Base-by-base conservation (phyloP, 1,140 invertebrate species). In the Helicoverpa zea region DNA sequence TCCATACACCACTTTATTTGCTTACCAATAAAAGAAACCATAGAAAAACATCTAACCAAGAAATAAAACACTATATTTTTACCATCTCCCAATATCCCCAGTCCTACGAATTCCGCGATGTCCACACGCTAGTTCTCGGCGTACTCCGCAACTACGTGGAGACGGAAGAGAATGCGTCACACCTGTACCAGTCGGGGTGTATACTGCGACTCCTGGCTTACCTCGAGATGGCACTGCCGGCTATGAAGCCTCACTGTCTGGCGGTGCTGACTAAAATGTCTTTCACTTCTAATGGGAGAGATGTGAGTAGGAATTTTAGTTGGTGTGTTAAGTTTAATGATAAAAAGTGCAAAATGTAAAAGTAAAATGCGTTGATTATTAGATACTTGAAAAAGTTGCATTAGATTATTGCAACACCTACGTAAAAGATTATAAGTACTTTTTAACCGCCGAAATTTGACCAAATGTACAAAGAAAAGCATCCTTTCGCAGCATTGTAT, bases 201-300 rank as follows among this genome's bases (percentile, higher is more conserved):
- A 90, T 94, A 1, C 79, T 92, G 47, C 84, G 93, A 0, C 80
- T 94, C n/a, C 81, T 94, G n/a, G 91, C 91, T 1, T 94, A 94
- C 47, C 83, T 94, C n/a, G 93, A 94, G 61, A 90, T 92, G 89
- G 93, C 93, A 0, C 66, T 93, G 14, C 93, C 92, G 0, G 88
- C 90, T 0, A 91, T 94, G 90, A 94, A 94, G 75, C 90, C 91
- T 0, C 88, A 91, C 76, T 94, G 92, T 66, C 79, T 94, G 10
- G 93, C 90, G 35, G 92, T 94, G 7, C 89, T 94, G 2, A 92
- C 92, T 0, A 94, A 92, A 79, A 93, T 94, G 90, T 94, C 93
- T 12, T 92, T 89, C 49, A 93, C 89, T n/a, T 59, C 84, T 4
- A 94, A 92, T 64, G 93, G 93, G 7, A 89, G 93, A 88, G 87